Evolutionary conservation across 2,888 invertebrate species (phyloP), one percentile per base, ranked within the genome.

Genomic region (Oxytorus armatus): DNA sequence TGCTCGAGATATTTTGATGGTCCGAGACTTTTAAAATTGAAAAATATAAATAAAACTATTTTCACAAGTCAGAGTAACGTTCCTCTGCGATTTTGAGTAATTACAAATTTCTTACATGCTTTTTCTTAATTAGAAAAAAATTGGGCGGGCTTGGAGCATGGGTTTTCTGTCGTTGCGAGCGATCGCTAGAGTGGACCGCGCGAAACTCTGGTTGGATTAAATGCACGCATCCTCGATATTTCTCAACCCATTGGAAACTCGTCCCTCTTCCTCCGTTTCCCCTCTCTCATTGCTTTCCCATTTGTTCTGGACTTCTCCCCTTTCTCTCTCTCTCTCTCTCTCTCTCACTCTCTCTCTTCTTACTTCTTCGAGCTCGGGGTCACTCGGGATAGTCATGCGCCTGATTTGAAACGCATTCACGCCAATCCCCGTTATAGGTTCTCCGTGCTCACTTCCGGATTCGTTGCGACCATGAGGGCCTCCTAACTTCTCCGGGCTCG

Each of bases 351-450:
- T 74, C 47, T 66, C 29, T 59, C 14, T 65, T 47, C 57, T 36
- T 16, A 14, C 55, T 73, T 77, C 81, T 79, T 63, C 39, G 33
- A 23, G 53, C 69, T 75, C 76, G 36, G 42, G 25, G 39, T n/a
- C n/a, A n/a, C 57, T 65, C 39, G 70, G 68, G 47, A 77, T 68
- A 83, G 72, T 78, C 83, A 83, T 81, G 90, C 89, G 91, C 90
- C 90, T 90, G 91, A 90, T 90, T 91, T 91, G 89, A 89, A 90
- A 90, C 89, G 89, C 89, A 91, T 86, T 88, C 90, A 90, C 89
- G 91, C 89, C 90, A 89, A 90, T 89, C 89, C n/a, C 89, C 79
- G 80, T 79, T 81, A 65, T 55, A 81, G 79, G 77, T 78, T 79
- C 82, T 78, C 76, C 42, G 87, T 89, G 89, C 88, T 88, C 87